Conservation (phyloP, 2,888 invertebrate genomes). For the Polydrusus pterygomalis region DNA sequence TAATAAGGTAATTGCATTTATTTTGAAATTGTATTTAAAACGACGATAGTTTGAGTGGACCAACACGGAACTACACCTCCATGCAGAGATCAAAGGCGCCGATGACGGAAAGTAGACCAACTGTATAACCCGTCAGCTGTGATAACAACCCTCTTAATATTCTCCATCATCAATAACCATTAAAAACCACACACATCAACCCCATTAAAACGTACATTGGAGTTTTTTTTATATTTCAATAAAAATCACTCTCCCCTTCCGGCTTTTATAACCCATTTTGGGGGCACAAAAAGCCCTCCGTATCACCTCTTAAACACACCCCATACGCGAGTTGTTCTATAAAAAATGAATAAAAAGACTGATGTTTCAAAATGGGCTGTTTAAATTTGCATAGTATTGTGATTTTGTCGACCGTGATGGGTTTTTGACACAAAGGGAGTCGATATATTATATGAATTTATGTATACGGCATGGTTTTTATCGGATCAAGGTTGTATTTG, state of each 20-base stretch:
- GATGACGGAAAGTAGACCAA: no score
- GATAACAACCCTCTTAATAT: neutral
- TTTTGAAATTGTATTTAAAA: no score
- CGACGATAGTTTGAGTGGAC: no score
- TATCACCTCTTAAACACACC: constrained; percentile 43
- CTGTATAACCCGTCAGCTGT: neutral
- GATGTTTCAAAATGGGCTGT: constrained; percentile 39
- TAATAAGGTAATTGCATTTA: no score
- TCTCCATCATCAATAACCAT: neutral
- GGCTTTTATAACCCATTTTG: constrained; percentile 23
- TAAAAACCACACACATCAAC: neutral
- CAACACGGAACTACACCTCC: no score
- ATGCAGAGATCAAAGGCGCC: no score
- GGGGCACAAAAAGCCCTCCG: constrained; percentile 38
- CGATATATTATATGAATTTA: constrained; percentile 15
- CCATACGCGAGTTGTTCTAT: constrained; percentile 33
- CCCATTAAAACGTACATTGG: constrained; percentile 8
- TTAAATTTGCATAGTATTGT: constrained; percentile 47
- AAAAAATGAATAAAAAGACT: constrained; percentile 45
- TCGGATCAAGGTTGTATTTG: neutral
- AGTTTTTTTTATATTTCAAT: constrained; percentile 30
- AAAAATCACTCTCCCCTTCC: constrained; percentile 32
- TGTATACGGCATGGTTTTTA: neutral
- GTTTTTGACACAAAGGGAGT: constrained; percentile 7
- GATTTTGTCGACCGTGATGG: constrained; percentile 31